Evolutionary conservation across 2,113 vertebrate species (phyloP), one percentile per base, ranked within the genome.

Genomic region (Eulemur rufifrons): DNA sequence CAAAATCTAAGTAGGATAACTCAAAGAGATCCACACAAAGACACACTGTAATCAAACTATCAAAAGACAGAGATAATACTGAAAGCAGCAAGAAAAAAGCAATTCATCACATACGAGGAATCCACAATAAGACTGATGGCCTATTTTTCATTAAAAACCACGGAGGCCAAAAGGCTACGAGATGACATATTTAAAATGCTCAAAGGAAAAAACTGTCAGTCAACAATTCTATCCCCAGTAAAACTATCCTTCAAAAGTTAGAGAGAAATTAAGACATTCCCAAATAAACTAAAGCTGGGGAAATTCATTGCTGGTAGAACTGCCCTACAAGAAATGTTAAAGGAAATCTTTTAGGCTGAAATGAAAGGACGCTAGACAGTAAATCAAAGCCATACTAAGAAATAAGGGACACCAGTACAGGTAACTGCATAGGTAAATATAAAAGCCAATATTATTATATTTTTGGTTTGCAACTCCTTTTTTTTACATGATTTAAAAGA

Each of bases 211-310:
- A 50, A 61, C 32, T n/a, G 45, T 80, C 80, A 52, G 4, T 71
- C 50, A 64, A 86, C 45, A 81, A 89, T 78, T 54, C 29, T 45
- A 32, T 71, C 54, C 12, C n/a, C 37, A 56, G 14, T 82, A 86
- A 90, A 86, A 80, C 52, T 47, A 78, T 42, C 23, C 91, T 71
- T 85, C 69, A 71, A 47, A 93, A 64, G 42, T 93, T 17, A 91
- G 4, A 37, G 32, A 64, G 8, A 81, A 78, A 78, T 69, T 50
- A 89, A 74, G 9, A 71, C 29, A 93, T 63, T 77, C 29, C 52
- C 78, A 92, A 64, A 82, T 37, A 92, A 91, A 91, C 73, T 89
- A 80, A 80, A 94, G 25, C 6, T 86, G 68, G 71, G 39, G 21
- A n/a, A 68, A 45, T 86, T 42, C 39, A 32, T 21, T 74, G 66